Percentiles rank a stretch among this genome's conserved stretches.
phyloP scores from a whole-genome alignment of 2,888 invertebrate genomes.

The Colostygia pectinataria region DNA sequence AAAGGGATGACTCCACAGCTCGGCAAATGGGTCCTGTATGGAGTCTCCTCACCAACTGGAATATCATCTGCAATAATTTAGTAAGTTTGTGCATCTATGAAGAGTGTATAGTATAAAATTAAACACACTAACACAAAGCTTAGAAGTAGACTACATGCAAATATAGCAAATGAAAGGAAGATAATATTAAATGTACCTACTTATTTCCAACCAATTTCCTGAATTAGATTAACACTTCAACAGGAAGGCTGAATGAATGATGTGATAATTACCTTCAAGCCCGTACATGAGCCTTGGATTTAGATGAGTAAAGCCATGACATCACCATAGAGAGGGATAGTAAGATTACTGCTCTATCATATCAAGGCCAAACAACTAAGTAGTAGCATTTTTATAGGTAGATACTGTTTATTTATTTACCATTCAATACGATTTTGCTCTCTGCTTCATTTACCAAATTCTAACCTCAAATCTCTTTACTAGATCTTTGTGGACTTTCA shows the following conservation, averaged over 20 bases:
- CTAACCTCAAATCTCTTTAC: slow-evolving; percentile 48
- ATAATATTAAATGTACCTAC: not conserved
- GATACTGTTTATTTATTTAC: slow-evolving; percentile 47
- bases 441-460: slow-evolving; percentile 63
- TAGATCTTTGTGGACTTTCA: too few relatives aligned
- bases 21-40: slow-evolving; percentile 81
- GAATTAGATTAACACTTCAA: too few relatives aligned
- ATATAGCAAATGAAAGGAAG: slow-evolving; percentile 5
- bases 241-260: slow-evolving; percentile 8
- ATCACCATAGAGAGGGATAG: slow-evolving; percentile 47
- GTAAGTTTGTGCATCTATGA: slow-evolving; percentile 18
- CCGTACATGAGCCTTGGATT: slow-evolving; percentile 17
- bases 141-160: slow-evolving; percentile 2
- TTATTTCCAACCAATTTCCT: too few relatives aligned
- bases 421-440: slow-evolving; percentile 61
- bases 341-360: slow-evolving; percentile 40
- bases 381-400: too few relatives aligned
- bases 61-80: slow-evolving; percentile 81
- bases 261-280: not conserved
- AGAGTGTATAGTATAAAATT: slow-evolving; percentile 6
- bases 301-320: slow-evolving; percentile 41
- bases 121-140: slow-evolving; percentile 27
- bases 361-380: slow-evolving; percentile 44
- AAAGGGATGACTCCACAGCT: slow-evolving; percentile 87
- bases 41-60: slow-evolving; percentile 81